Evolutionary conservation across 2,113 vertebrate species (phyloP).

Genomic region (Tapirus terrestris): DNA sequence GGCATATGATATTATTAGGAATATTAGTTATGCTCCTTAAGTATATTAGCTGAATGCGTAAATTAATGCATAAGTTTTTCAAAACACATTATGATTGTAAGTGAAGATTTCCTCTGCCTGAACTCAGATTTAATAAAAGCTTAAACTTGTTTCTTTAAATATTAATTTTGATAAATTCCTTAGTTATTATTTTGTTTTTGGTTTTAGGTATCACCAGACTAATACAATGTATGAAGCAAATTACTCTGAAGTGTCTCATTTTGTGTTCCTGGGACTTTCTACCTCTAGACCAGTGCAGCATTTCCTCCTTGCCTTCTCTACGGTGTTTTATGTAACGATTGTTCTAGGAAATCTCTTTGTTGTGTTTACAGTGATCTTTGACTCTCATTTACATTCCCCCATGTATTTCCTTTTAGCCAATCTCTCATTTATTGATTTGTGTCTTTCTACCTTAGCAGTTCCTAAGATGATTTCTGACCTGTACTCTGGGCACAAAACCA

Average conservation of each 20-base stretch:
- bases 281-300: no score
- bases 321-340: no score
- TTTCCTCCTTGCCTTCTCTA: no score
- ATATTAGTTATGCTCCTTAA: neutral
- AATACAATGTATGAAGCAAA: constrained; percentile 55
- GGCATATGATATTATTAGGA: neutral
- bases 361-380: no score
- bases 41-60: neutral
- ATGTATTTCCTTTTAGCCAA: no score
- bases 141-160: neutral
- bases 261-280: constrained; percentile 62
- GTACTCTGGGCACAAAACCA: no score
- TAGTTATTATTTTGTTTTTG: neutral
- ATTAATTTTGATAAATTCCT: neutral
- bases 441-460: no score
- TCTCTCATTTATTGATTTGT: no score
- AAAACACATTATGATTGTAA: neutral
- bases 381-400: no score
- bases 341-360: no score
- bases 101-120: neutral
- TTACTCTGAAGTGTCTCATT: constrained; percentile 45
- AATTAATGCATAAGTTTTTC: neutral
- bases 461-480: no score
- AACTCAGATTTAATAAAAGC: neutral
- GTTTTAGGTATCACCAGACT: neutral